Conservation (phyloP, 2,113 vertebrate genomes). For the Xiphias gladius region DNA sequence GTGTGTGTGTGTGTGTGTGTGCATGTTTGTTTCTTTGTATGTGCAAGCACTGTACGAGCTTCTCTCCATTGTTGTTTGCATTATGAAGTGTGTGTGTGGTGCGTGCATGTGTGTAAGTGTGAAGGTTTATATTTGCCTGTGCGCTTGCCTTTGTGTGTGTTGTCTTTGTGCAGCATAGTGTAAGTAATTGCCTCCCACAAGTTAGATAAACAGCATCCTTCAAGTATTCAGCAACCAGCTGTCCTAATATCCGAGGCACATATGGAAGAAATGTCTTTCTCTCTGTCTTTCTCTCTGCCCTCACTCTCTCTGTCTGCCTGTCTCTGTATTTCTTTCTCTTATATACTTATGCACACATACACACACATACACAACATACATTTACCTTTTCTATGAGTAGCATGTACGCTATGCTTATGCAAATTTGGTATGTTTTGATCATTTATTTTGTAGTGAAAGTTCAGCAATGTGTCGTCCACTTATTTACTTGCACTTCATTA, state of each 20-base stretch:
- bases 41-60: background rate
- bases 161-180: slow-evolving; percentile 56
- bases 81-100: slow-evolving; percentile 14
- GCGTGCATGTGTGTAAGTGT: slow-evolving; percentile 10
- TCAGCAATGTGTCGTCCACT: background rate
- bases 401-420: background rate
- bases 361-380: background rate
- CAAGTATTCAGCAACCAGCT: slow-evolving; percentile 73
- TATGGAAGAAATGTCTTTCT: slow-evolving; percentile 43
- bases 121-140: slow-evolving; percentile 9
- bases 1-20: slow-evolving; percentile 3
- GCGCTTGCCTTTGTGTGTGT: slow-evolving; percentile 4
- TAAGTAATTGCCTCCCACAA: slow-evolving; percentile 75
- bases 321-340: background rate
- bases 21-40: background rate
- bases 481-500: background rate
- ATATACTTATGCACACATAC: background rate
- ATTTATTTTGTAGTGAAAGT: background rate
- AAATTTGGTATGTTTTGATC: background rate
- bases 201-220: slow-evolving; percentile 71
- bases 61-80: background rate
- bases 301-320: background rate
- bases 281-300: background rate
- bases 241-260: slow-evolving; percentile 58
- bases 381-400: background rate